Evolutionary conservation across 2,113 vertebrate genomes (phyloP), one percentile per base, ranked within the genome.

Genomic region (Alectura lathami): DNA sequence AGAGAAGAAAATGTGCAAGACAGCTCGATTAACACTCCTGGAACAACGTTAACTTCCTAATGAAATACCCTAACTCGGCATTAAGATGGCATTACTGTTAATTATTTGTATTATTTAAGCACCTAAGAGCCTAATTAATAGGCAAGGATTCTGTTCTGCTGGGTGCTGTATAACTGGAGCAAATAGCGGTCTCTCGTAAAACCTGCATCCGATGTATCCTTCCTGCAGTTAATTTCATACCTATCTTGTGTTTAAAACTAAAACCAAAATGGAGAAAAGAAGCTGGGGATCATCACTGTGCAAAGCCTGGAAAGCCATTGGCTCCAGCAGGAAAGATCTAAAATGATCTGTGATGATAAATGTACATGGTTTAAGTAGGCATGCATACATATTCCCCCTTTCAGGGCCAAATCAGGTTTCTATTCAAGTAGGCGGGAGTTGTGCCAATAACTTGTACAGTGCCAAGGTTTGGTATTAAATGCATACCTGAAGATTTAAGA

Each of bases 31-130:
- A 96, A 81, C 6, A 4, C 80, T 94, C 22, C 62, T 81, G 56
- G 51, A 95, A 81, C 91, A 94, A 88, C 72, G 93, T 92, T 94
- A 96, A 93, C 91, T 96, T 96, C 96, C 82, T 94, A 95, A 95
- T 96, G 91, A 92, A 93, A 95, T 94, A 93, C 94, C 92, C 95
- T 86, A 86, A 86, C 80, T 92, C 0, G 3, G 86, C 88, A 89
- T 94, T 96, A 95, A 78, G 92, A 62, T 79, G 74, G 93, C 91
- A 93, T 95, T 96, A 73, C 76, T 96, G 83, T 93, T 97, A 96
- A 91, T 96, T 95, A 95, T 97, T 96, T 93, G 81, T 92, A 93
- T 89, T 96, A 93, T 95, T 92, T 92, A 95, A 93, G 81, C 81
- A 86, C 86, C 91, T 92, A 79, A 87, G 74, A 92, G 45, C 86